These are phyloP conservation scores for Amphilophus citrinellus DNA, from an alignment of 2,113 vertebrate species.

Conservation along the genomic window DNA sequence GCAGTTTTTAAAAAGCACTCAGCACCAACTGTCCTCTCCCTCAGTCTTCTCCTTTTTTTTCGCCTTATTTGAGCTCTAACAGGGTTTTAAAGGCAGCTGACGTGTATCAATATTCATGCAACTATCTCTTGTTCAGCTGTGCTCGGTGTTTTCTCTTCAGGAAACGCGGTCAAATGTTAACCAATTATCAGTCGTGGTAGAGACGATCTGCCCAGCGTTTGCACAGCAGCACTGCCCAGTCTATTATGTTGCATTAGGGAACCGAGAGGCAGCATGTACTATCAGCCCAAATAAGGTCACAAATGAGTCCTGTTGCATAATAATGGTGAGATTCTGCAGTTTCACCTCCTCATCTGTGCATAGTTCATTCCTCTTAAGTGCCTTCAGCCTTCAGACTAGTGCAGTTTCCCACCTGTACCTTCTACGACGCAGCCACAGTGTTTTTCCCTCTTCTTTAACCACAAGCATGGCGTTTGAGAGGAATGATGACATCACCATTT, in stretches of 20 bases:
- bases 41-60: not conserved
- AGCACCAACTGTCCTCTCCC: not conserved
- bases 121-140: conserved; percentile 6
- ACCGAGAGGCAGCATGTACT: not conserved
- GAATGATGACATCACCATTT: conserved; percentile 74
- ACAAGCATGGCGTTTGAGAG: conserved; percentile 78
- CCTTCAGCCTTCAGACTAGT: conserved; percentile 68
- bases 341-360: conserved; percentile 46
- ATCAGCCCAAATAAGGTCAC: conserved; percentile 3
- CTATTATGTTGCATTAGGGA: not conserved
- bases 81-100: not conserved
- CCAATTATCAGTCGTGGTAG: conserved; percentile 54
- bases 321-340: not conserved
- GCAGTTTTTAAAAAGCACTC: not conserved
- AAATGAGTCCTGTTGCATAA: not conserved
- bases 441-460: conserved; percentile 26
- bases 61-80: not conserved
- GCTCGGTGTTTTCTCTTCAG: not conserved
- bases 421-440: not conserved
- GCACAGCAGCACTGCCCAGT: conserved; percentile 26
- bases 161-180: conserved; percentile 36
- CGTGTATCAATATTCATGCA: not conserved
- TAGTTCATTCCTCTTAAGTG: conserved; percentile 84
- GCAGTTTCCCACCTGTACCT: conserved; percentile 1
- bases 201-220: conserved; percentile 71